Evolutionary conservation across 2,113 vertebrate species (phyloP).

Genomic region (Oreochromis tanganicae): DNA sequence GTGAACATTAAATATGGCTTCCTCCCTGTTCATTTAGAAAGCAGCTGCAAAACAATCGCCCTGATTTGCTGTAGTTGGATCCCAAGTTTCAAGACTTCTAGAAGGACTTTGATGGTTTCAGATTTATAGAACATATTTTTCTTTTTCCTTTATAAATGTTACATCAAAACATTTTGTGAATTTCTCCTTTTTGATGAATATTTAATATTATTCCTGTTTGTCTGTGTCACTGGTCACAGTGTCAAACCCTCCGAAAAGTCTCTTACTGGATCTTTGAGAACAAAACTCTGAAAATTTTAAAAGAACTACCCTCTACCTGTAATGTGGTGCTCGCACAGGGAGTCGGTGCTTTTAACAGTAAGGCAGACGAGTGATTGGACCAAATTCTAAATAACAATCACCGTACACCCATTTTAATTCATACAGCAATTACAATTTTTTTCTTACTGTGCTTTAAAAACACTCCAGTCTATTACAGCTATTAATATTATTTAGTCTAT

Average conservation of each 20-base stretch:
- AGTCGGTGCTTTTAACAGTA: not conserved
- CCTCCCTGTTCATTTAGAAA: too few relatives aligned
- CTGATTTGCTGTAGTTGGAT: too few relatives aligned
- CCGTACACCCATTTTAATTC: not conserved
- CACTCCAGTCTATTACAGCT: not conserved
- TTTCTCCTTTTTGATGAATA: too few relatives aligned
- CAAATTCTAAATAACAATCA: not conserved
- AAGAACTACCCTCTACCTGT: not conserved
- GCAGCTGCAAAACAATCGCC: too few relatives aligned
- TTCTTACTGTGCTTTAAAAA: not conserved
- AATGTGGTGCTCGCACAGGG: not conserved
- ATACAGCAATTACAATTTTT: not conserved
- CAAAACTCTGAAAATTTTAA: not conserved
- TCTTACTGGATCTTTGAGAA: constrained; percentile 16
- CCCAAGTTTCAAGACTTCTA: too few relatives aligned
- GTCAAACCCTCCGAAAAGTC: not conserved
- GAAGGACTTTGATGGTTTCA: too few relatives aligned
- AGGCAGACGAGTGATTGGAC: not conserved
- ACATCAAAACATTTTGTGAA: too few relatives aligned
- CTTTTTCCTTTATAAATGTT: too few relatives aligned
- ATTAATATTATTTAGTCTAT: not conserved
- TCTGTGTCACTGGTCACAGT: not conserved
- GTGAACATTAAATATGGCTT: too few relatives aligned
- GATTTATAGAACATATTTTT: too few relatives aligned
- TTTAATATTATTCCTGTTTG: not conserved